phyloP scores from a whole-genome alignment of 2,113 vertebrate species.

The Strigops habroptila region DNA sequence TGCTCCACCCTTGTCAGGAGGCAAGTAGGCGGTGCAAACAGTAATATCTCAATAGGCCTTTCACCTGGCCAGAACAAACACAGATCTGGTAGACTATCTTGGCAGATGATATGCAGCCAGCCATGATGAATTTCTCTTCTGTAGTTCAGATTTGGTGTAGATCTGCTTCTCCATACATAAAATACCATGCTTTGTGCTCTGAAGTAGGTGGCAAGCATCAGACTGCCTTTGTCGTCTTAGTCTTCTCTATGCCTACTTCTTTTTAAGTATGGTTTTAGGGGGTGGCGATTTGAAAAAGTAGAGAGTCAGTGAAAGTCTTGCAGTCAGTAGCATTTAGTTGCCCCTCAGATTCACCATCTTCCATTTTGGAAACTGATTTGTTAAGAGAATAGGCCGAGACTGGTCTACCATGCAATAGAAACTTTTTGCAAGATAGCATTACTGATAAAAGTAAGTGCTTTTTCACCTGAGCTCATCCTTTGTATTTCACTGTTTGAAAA shows the following conservation, averaged over 20 bases:
- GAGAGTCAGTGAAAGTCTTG: neutral
- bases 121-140: neutral
- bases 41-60: neutral
- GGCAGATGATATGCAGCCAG: neutral
- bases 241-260: neutral
- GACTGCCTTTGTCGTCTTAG: neutral
- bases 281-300: neutral
- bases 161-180: neutral
- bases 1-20: slow-evolving; percentile 8
- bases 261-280: neutral
- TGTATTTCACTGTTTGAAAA: neutral
- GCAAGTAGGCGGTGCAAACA: neutral
- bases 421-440: neutral
- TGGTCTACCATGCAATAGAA: neutral
- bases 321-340: neutral
- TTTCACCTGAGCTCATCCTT: neutral
- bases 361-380: neutral
- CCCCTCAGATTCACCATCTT: neutral
- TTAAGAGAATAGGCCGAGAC: neutral
- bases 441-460: neutral
- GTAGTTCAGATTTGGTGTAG: neutral
- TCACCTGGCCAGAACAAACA: slow-evolving; percentile 16
- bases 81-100: neutral
- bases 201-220: neutral
- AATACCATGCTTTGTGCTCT: neutral